Conservation (phyloP, 2,797 vertebrate genomes). For the Pogonophryne albipinna region DNA sequence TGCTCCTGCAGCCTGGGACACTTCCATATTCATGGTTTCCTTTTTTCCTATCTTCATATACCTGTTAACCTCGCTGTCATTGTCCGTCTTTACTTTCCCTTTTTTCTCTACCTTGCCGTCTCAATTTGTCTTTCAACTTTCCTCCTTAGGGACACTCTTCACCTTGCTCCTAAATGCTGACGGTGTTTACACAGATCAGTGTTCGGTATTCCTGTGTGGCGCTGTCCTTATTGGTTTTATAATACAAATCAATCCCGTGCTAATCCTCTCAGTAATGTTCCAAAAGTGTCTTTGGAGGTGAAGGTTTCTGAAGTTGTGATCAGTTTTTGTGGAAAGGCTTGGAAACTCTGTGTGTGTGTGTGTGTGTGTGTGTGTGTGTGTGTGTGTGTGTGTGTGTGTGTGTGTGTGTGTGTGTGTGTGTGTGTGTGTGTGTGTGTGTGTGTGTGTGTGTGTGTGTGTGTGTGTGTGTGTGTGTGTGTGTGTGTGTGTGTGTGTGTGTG, state of each 20-base stretch:
- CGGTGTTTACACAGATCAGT: constrained; percentile 32
- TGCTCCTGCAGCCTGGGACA: constrained; percentile 67
- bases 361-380: constrained; percentile 27
- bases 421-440: constrained; percentile 24
- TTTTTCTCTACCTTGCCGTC: constrained; percentile 38
- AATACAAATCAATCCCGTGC: constrained; percentile 61
- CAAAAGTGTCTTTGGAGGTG: constrained; percentile 40
- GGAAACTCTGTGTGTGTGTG: constrained; percentile 34
- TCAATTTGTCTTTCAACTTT: constrained; percentile 63
- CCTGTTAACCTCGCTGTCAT: constrained; percentile 64
- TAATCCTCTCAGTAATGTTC: constrained; percentile 25
- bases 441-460: constrained; percentile 24
- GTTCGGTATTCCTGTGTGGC: constrained; percentile 29
- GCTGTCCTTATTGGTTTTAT: constrained; percentile 21
- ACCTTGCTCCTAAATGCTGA: constrained; percentile 49
- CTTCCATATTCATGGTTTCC: constrained; percentile 70
- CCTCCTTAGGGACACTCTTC: constrained; percentile 62
- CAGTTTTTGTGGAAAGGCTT: constrained; percentile 32
- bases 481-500: constrained; percentile 24
- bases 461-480: constrained; percentile 29
- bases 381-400: constrained; percentile 13
- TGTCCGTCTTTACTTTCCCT: constrained; percentile 49
- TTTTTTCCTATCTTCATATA: constrained; percentile 42
- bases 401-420: constrained; percentile 44
- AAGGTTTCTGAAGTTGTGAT: constrained; percentile 30